phyloP scores from a whole-genome alignment of 2,888 invertebrate genomes.

The Drosophila sordidula region DNA sequence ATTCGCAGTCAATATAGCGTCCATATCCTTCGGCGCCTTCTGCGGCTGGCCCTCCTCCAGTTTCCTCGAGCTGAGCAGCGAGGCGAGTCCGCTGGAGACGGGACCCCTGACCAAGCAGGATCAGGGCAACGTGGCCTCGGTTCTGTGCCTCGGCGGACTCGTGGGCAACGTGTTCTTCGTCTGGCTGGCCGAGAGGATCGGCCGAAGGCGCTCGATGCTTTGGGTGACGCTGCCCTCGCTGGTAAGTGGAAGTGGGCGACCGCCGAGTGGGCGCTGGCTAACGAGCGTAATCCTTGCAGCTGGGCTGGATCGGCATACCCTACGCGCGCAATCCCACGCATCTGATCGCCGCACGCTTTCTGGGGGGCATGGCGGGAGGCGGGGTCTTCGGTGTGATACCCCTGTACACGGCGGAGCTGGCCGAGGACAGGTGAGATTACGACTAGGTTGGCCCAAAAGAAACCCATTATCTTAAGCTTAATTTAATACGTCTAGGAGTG shows the following conservation, averaged over 20 bases:
- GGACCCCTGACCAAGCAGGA: conserved; percentile 79
- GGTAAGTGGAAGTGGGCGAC: conserved; percentile 56
- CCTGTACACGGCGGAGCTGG: conserved; percentile 81
- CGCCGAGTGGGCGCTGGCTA: not conserved
- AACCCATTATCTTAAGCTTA: too few relatives aligned
- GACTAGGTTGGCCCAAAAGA: too few relatives aligned
- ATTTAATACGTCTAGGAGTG: too few relatives aligned
- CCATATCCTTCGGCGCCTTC: conserved; percentile 81
- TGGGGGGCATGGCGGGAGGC: conserved; percentile 81
- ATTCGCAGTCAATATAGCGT: conserved; percentile 68
- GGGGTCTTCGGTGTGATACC: conserved; percentile 80
- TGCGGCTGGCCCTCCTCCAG: conserved; percentile 84
- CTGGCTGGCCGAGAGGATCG: conserved; percentile 82
- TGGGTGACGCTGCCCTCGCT: conserved; percentile 77
- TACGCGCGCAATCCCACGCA: conserved; percentile 73
- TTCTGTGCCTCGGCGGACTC: conserved; percentile 81
- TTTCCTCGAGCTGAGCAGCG: conserved; percentile 77
- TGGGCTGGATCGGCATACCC: conserved; percentile 80
- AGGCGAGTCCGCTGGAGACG: conserved; percentile 74
- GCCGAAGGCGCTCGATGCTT: conserved; percentile 75
- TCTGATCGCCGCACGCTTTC: conserved; percentile 70
- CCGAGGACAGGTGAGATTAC: conserved; percentile 76
- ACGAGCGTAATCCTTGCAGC: conserved; percentile 40
- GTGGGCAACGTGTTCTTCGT: conserved; percentile 81
- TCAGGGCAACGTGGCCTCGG: conserved; percentile 83